Conservation (phyloP, 2,797 vertebrate genomes). For the Acipenser ruthenus region DNA sequence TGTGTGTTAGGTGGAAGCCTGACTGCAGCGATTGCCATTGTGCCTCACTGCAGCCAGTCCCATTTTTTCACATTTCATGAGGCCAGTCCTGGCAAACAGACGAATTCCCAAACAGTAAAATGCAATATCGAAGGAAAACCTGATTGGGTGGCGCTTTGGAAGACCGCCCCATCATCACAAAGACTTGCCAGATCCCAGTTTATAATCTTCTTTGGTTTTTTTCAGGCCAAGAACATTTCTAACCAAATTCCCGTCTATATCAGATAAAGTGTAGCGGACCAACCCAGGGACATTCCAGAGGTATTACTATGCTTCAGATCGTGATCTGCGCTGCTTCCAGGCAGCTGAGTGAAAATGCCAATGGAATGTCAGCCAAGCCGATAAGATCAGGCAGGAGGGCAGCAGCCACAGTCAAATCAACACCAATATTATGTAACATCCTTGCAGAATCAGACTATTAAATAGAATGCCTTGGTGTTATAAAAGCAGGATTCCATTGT, state of each 20-base stretch:
- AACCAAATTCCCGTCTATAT: conserved; percentile 31
- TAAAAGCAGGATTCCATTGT: no score
- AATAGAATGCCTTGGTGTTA: no score
- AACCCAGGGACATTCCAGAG: conserved; percentile 25
- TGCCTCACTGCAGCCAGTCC: no score
- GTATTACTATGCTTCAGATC: conserved; percentile 15
- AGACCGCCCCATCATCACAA: background rate
- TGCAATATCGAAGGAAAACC: no score
- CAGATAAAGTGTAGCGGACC: conserved; percentile 31
- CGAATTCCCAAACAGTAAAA: no score
- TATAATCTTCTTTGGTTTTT: conserved; percentile 20
- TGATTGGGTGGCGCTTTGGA: no score
- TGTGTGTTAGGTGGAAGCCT: no score
- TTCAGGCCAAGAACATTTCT: conserved; percentile 18
- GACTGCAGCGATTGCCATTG: no score
- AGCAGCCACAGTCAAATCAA: background rate
- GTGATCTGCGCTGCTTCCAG: conserved; percentile 17
- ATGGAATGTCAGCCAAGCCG: conserved; percentile 18
- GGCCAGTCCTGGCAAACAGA: no score
- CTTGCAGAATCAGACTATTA: conserved; percentile 9
- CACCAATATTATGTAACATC: conserved; percentile 9
- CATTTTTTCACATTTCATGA: no score
- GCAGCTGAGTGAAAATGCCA: conserved; percentile 16
- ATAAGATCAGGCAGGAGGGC: conserved; percentile 26
- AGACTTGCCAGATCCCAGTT: conserved; percentile 12